Base-by-base conservation (phyloP, 2,797 vertebrate genomes). In the Phalloptychus januarius region DNA sequence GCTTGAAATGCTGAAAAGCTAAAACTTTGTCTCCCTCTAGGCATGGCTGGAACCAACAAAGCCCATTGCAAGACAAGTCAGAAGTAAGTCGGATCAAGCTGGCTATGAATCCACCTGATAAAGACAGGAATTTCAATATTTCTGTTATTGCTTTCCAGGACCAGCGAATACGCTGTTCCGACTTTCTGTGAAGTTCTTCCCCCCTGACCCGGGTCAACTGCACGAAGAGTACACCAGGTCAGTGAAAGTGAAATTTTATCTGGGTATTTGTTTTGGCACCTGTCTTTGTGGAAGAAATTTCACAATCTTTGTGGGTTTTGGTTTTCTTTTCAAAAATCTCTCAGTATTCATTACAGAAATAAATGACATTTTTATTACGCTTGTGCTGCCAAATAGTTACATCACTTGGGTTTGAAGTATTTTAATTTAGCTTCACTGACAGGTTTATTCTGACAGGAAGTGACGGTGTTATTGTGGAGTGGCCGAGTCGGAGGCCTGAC, bases 31-130 rank as follows among this genome's bases (percentile, higher is more conserved):
- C 84, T 91, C 88, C 91, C 88, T 90, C 90, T 90, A 99, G 98
- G 96, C 98, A 92, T 99, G 98, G 98, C 95, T 99, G 87, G 98
- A 99, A 81, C 96, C 98, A 40, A 96, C 96, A 86, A 99, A 99
- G 90, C 96, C 95, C 86, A 84, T 98, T 80, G 87, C 94, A 86
- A 98, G 96, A 90, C 98, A 99, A 97, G 95, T 97, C 86, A 95
- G 95, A 95, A 96, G 98, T 99, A 96, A 97, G 98, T 96, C 5
- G 69, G 72, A 78, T 77, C 25, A 50, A 67, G 67, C 54, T 48
- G 42, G 77, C 73, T 71, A 38, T 31, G 2, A 50, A 72, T 48
- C 23, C 42, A 31, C 40, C 20, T 56, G 45, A 67, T 78, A 23
- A 71, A 72, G 76, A 76, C 52, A 48, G 69, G 48, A 76, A 20